Conservation (phyloP, 1,140 invertebrate species). For the Amphibalanus amphitrite region DNA sequence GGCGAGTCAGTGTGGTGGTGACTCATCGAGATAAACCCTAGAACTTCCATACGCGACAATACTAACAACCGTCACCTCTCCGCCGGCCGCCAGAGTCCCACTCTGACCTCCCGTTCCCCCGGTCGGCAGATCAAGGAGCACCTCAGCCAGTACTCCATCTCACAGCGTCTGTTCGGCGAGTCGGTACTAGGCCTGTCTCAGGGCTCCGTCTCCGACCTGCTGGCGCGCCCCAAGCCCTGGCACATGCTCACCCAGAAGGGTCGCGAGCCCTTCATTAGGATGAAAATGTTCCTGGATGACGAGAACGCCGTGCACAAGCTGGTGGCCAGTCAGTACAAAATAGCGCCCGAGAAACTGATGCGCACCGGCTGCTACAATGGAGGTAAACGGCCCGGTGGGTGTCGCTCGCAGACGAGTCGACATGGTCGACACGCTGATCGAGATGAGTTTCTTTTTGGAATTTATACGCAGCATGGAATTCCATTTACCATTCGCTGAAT, state of each 20-base stretch:
- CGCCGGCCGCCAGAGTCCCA: too few relatives aligned
- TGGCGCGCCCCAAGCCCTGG: slow-evolving; percentile 91
- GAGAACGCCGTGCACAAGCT: slow-evolving; percentile 92
- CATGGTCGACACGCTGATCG: too few relatives aligned
- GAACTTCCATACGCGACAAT: too few relatives aligned
- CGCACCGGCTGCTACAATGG: slow-evolving; percentile 75
- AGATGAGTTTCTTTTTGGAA: too few relatives aligned
- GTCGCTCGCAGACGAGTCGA: too few relatives aligned
- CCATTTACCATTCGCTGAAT: too few relatives aligned
- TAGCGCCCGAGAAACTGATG: slow-evolving; percentile 89
- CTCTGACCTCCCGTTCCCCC: too few relatives aligned
- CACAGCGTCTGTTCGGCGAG: slow-evolving; percentile 93
- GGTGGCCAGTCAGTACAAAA: slow-evolving; percentile 93
- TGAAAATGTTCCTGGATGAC: slow-evolving; percentile 96
- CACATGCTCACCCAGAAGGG: slow-evolving; percentile 95
- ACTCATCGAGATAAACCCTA: too few relatives aligned
- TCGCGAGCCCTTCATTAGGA: slow-evolving; percentile 87
- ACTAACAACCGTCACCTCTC: too few relatives aligned
- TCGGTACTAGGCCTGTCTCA: slow-evolving; percentile 90
- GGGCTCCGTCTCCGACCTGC: slow-evolving; percentile 82
- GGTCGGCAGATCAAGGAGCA: slow-evolving; percentile 89
- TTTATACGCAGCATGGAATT: too few relatives aligned
- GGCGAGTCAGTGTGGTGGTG: too few relatives aligned
- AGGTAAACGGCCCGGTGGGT: neutral
- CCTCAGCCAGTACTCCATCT: slow-evolving; percentile 94